A percentile compares a stretch with the other conserved stretches of the same genome.
Evolutionary conservation across 2,888 invertebrate species (phyloP).

Genomic region (Eupithecia abbreviata): DNA sequence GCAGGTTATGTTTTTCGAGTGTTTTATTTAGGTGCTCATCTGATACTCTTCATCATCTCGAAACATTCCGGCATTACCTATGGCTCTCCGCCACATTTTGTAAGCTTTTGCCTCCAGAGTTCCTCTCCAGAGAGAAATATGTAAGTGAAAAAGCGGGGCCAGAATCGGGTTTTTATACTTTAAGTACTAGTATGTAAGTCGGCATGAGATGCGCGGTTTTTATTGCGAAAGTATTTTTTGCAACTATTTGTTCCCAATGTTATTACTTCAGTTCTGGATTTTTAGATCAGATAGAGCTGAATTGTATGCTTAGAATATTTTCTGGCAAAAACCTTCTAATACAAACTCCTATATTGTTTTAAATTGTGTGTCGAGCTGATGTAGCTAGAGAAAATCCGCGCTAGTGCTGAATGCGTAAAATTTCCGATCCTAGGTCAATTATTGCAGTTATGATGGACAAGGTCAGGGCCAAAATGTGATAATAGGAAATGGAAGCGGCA

Average conservation of each 20-base stretch:
- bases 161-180: too few relatives aligned
- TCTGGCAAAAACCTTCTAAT: not conserved
- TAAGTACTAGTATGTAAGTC: too few relatives aligned
- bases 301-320: not conserved
- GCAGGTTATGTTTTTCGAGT: too few relatives aligned
- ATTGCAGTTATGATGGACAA: conserved; percentile 31
- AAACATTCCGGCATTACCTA: too few relatives aligned
- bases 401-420: conserved; percentile 27
- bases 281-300: not conserved
- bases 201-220: too few relatives aligned
- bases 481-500: conserved; percentile 21
- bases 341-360: not conserved
- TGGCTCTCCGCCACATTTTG: too few relatives aligned
- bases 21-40: not conserved
- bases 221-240: not conserved
- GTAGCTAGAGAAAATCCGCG: conserved; percentile 8
- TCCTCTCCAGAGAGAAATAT: too few relatives aligned
- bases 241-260: not conserved
- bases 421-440: conserved; percentile 29
- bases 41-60: too few relatives aligned
- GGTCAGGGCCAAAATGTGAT: conserved; percentile 29
- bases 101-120: too few relatives aligned
- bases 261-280: not conserved
- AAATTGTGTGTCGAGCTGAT: not conserved
- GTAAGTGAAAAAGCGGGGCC: too few relatives aligned